Percentiles rank a stretch among this genome's conserved stretches.
Conservation (phyloP, 2,797 vertebrate species). For the Phalanger gymnotis region DNA sequence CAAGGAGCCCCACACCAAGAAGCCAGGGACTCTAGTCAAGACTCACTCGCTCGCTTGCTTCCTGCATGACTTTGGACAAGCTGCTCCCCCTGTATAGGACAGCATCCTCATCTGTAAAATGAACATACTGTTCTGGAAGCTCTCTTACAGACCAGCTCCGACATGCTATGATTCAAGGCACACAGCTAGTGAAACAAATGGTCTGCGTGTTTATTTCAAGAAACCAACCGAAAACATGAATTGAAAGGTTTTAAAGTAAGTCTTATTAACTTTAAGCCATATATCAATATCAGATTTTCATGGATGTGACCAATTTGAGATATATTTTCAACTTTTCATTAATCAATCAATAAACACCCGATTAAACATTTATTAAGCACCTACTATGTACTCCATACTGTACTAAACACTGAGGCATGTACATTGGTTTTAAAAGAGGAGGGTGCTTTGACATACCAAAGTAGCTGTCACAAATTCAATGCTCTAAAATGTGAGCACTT, state of each 20-base stretch:
- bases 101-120: not conserved
- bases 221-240: not conserved
- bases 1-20: not conserved
- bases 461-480: not conserved
- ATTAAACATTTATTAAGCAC: not conserved
- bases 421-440: not conserved
- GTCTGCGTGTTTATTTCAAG: not conserved
- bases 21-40: not conserved
- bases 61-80: not conserved
- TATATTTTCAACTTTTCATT: not conserved
- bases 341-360: not conserved
- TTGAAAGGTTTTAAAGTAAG: not conserved
- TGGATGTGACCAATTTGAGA: not conserved
- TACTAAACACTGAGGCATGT: not conserved
- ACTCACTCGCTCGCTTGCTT: not conserved
- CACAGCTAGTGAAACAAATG: not conserved
- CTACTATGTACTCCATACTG: not conserved
- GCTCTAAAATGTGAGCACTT: not conserved
- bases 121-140: not conserved
- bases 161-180: not conserved
- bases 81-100: not conserved
- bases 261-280: not conserved
- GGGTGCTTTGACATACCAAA: not conserved
- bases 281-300: not conserved
- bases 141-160: not conserved